Evolutionary conservation across 1,140 invertebrate species (phyloP), one percentile per base, ranked within the genome.

Genomic region (Cydia strobilella): DNA sequence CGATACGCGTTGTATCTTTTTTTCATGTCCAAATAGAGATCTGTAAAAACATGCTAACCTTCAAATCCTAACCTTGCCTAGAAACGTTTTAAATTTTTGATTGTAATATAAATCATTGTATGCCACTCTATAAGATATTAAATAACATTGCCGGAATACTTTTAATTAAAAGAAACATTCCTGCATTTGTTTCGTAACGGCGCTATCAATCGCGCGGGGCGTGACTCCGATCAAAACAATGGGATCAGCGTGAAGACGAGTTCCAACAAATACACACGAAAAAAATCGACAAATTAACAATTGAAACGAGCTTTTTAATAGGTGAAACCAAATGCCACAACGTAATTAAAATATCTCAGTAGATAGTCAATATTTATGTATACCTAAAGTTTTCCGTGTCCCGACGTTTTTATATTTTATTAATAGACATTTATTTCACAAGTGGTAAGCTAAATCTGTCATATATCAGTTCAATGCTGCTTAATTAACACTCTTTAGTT

Each of bases 151-250:
- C 54, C 54, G 54, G 54, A 59, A 35, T 69, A 35, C 5, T 69
- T 35, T 69, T 69, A 69, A 69, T 69, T 69, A 69, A 69, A 69
- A 69, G 25, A 69, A 69, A 69, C 65, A 27, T 69, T 69, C n/a
- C 65, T 69, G 65, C 65, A 69, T 69, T 35, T 69, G 65, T 69
- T 35, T 39, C 42, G 65, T 39, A 69, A 69, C 65, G 18, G 65
- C 27, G 65, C 65, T 69, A 69, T 69, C 65, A 69, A 69, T 69
- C n/a, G 35, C 35, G n/a, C 65, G 65, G 27, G 27, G 65, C 65
- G 65, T 69, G 65, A 35, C 65, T 69, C n/a, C 65, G 65, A 35
- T 69, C 65, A 69, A 35, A 69, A 69, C 65, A 69, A 69, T 69
- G 65, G 65, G 65, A 69, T 69, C 65, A 69, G 42, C 71, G 69